A percentile compares a stretch with the other conserved stretches of the same genome.
Evolutionary conservation across 2,797 vertebrate genomes (phyloP).

Genomic region (Acanthiza pusilla): DNA sequence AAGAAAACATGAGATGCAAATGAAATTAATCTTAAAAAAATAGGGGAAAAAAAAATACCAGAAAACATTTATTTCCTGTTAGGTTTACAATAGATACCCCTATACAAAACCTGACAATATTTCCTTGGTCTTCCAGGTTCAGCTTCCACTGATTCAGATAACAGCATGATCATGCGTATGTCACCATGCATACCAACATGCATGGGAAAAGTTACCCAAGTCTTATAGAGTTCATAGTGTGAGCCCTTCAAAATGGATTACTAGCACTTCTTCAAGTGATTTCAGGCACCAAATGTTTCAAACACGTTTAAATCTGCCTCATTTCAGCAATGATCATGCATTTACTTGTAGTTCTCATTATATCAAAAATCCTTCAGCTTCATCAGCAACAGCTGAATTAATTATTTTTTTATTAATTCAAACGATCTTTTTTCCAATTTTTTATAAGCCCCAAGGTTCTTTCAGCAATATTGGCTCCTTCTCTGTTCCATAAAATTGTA

Average conservation of each 20-base stretch:
- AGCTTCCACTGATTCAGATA: background rate
- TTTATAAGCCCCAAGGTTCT: conserved; percentile 60
- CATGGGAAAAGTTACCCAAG: background rate
- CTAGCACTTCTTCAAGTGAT: conserved; percentile 6
- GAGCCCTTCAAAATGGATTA: background rate
- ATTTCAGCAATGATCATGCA: background rate
- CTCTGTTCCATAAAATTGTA: conserved; percentile 69
- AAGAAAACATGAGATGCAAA: background rate
- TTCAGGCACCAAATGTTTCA: conserved; percentile 6
- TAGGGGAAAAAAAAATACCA: too few relatives aligned
- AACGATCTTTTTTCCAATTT: conserved; percentile 43
- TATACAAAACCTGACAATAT: background rate
- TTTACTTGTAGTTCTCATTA: conserved; percentile 5
- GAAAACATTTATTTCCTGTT: background rate
- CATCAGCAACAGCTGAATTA: conserved; percentile 64
- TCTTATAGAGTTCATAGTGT: background rate
- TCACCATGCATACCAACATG: background rate
- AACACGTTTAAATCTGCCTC: conserved; percentile 14
- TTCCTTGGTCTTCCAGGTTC: background rate
- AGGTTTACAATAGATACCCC: background rate
- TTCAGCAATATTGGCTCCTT: conserved; percentile 56
- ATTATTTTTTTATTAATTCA: conserved; percentile 74
- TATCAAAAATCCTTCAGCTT: conserved; percentile 48
- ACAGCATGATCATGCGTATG: background rate
- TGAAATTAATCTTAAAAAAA: background rate